phyloP scores from a whole-genome alignment of 1,140 invertebrate species.

The Microplitis mediator region DNA sequence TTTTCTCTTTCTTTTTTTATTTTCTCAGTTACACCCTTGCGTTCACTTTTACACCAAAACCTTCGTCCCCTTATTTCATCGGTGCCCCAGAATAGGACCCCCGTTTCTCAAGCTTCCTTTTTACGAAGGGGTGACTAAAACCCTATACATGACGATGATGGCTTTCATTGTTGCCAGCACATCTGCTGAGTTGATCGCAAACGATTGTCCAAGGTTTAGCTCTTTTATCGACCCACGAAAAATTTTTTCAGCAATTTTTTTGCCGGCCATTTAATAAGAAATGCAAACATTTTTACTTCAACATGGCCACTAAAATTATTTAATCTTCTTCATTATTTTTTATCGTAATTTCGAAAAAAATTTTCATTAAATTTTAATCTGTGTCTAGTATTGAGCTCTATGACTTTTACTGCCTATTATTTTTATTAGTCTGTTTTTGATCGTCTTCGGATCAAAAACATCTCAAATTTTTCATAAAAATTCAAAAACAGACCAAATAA shows the following conservation, averaged over 20 bases:
- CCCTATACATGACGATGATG: slow-evolving; percentile 23
- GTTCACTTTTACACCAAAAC: slow-evolving; percentile 4
- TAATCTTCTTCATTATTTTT: too few relatives aligned
- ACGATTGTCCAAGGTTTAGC: slow-evolving; percentile 59
- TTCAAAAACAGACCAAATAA: too few relatives aligned
- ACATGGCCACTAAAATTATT: too few relatives aligned
- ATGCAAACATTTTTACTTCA: too few relatives aligned
- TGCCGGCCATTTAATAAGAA: background rate
- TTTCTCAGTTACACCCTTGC: slow-evolving; percentile 15
- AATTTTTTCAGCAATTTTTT: slow-evolving; percentile 1
- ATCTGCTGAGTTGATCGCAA: slow-evolving; percentile 57
- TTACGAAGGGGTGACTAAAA: slow-evolving; percentile 29
- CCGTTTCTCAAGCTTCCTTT: slow-evolving; percentile 53
- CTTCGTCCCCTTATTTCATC: slow-evolving; percentile 20
- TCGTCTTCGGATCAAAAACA: too few relatives aligned
- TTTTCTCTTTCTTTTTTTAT: slow-evolving; percentile 32
- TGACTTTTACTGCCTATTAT: too few relatives aligned
- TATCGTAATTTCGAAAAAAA: too few relatives aligned
- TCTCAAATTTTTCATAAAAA: too few relatives aligned
- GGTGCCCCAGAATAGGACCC: slow-evolving; percentile 34
- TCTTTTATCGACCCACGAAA: background rate
- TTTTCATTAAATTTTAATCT: too few relatives aligned
- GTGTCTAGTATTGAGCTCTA: too few relatives aligned
- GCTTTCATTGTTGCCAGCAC: slow-evolving; percentile 58
- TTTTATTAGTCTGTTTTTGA: too few relatives aligned